Base-by-base conservation (phyloP, 1,140 invertebrate species). In the Prorops nasuta region DNA sequence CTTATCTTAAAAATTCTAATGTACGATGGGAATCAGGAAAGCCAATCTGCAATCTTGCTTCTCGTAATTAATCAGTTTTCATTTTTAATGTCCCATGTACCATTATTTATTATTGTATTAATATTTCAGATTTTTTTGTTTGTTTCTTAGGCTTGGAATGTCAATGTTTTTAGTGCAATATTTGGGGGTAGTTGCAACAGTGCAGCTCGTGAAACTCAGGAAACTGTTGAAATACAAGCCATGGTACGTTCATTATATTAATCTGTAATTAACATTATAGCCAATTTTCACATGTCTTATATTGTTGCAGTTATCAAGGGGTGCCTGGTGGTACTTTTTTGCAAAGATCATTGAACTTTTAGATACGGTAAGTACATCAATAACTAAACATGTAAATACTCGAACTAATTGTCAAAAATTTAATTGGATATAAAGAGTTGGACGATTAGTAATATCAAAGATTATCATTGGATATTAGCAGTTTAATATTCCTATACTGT, bases 291-390 rank as follows among this genome's bases (percentile, higher is more conserved):
- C 21, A 17, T 10, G 10, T 28, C 39, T 42, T 58, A 17, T 2
- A 35, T 57, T 8, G 31, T 31, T 43, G 14, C 34, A 76, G 73
- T 15, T 77, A 3, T 66, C 66, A 0, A 52, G 40, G 36, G 64
- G 63, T 3, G 79, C 74, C 3, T 83, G 80, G 81, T 81, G 80
- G 79, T 83, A 82, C 50, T 79, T 83, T 43, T 64, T 83, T 7
- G 74, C 77, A 0, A 88, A 88, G 76, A 62, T 87, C 1, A 79
- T 79, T 2, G 87, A 88, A 55, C 78, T 89, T 10, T 54, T 87
- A 6, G 87, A 88, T 54, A 89, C 90, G 56, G 74, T 76, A 44
- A 71, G 72, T 56, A 48, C 10, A 28, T 4, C 24, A n/a, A n/a
- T n/a, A n/a, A n/a, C n/a, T n/a, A n/a, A n/a, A n/a, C n/a, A n/a